These are phyloP conservation scores for Apocheima hispidaria DNA, from an alignment of 2,888 invertebrate genomes.

Conservation along the genomic window DNA sequence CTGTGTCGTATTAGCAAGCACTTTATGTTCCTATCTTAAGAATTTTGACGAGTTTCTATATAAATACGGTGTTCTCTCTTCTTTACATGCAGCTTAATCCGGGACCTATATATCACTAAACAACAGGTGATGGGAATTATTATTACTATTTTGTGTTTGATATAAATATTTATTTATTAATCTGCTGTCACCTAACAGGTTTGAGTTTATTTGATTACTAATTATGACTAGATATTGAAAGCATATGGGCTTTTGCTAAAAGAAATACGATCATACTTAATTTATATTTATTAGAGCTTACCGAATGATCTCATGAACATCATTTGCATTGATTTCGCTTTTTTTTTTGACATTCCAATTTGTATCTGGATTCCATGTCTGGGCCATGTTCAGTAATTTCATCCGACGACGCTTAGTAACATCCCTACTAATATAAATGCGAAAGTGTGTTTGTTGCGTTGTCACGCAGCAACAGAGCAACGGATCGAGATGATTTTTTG, in stretches of 20 bases:
- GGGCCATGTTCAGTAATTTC: too few relatives aligned
- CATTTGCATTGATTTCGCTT: slow-evolving; percentile 16
- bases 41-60: slow-evolving; percentile 60
- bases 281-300: slow-evolving; percentile 13
- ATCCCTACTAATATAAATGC: too few relatives aligned
- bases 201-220: slow-evolving; percentile 38
- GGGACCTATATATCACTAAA: slow-evolving; percentile 86
- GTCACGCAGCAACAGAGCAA: too few relatives aligned
- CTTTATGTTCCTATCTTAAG: slow-evolving; percentile 38
- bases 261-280: background rate
- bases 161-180: slow-evolving; percentile 48
- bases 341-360: background rate
- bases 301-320: slow-evolving; percentile 4
- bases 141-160: slow-evolving; percentile 65
- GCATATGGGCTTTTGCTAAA: slow-evolving; percentile 9
- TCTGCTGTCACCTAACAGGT: slow-evolving; percentile 41
- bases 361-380: background rate
- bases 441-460: too few relatives aligned
- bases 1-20: slow-evolving; percentile 38
- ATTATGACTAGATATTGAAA: slow-evolving; percentile 6
- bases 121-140: slow-evolving; percentile 83
- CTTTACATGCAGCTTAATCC: slow-evolving; percentile 87
- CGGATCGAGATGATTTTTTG: too few relatives aligned
- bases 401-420: too few relatives aligned
- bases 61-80: slow-evolving; percentile 80